A percentile compares a stretch with the other conserved stretches of the same genome.
Conservation (phyloP, 2,797 vertebrate species). For the Helicolenus hilgendorfi region DNA sequence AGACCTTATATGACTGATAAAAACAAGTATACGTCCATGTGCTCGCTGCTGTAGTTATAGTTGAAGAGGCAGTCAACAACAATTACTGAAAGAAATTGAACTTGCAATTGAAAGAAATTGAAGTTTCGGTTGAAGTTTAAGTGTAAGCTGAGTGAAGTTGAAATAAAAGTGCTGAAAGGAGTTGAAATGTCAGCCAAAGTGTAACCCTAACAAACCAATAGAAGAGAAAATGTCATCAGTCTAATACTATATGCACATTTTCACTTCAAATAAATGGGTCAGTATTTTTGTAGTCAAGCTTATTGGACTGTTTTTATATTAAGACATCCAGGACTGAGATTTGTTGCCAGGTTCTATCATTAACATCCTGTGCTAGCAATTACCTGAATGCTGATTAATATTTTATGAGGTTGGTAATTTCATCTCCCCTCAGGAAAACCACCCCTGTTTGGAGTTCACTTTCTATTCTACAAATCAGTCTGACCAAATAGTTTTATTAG, state of each 20-base stretch:
- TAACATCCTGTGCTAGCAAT: constrained; percentile 1
- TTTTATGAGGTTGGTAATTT: constrained; percentile 12
- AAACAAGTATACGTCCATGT: neutral
- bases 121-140: neutral
- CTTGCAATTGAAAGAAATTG: neutral
- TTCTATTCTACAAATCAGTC: neutral
- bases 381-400: constrained; percentile 32
- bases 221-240: neutral
- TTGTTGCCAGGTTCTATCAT: constrained; percentile 5
- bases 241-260: neutral
- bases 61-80: neutral
- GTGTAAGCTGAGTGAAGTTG: neutral
- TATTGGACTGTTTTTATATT: neutral
- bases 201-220: neutral
- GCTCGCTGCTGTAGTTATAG: neutral
- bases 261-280: neutral
- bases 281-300: neutral
- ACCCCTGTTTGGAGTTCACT: constrained; percentile 11
- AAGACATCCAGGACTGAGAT: neutral
- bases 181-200: neutral
- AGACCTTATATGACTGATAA: neutral
- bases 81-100: neutral
- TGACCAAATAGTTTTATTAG: neutral
- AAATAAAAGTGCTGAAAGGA: neutral
- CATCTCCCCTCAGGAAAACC: neutral